phyloP scores from a whole-genome alignment of 2,113 vertebrate species.

The Stictonetta naevosa region DNA sequence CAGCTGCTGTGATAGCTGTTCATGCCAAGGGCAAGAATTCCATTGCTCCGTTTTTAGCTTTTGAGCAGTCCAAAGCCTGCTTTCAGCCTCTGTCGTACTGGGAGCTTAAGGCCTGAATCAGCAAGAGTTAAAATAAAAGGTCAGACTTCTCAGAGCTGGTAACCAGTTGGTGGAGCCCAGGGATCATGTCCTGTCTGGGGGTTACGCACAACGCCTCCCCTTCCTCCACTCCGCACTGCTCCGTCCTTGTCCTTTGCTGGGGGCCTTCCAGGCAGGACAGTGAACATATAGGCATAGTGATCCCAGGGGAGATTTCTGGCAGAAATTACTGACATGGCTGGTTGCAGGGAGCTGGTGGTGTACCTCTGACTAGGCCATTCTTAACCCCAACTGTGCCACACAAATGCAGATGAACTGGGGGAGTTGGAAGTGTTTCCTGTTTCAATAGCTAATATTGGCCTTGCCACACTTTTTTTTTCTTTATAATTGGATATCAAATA shows the following conservation, averaged over 20 bases:
- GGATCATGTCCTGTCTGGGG: neutral
- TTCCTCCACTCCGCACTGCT: neutral
- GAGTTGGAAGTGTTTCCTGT: neutral
- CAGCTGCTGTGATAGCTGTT: constrained; percentile 50
- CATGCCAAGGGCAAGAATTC: constrained; percentile 62
- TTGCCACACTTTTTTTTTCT: fast-evolving
- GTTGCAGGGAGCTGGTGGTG: neutral
- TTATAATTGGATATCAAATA: neutral
- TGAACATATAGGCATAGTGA: neutral
- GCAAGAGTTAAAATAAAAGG: neutral
- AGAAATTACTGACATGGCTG: neutral
- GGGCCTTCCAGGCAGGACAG: neutral
- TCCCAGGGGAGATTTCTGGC: constrained; percentile 1
- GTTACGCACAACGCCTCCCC: fast-evolving
- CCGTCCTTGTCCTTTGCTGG: neutral
- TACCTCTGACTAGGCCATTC: neutral
- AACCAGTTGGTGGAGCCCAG: constrained; percentile 44
- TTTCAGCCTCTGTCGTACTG: neutral
- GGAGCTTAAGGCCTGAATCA: neutral
- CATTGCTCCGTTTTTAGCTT: constrained; percentile 1
- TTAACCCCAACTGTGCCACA: constrained; percentile 2
- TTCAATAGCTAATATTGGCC: neutral
- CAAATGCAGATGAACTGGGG: fast-evolving
- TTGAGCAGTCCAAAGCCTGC: neutral
- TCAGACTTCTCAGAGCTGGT: neutral